These are phyloP conservation scores for Drosophila baimaii DNA, from an alignment of 1,140 invertebrate species.

Conservation along the genomic window DNA sequence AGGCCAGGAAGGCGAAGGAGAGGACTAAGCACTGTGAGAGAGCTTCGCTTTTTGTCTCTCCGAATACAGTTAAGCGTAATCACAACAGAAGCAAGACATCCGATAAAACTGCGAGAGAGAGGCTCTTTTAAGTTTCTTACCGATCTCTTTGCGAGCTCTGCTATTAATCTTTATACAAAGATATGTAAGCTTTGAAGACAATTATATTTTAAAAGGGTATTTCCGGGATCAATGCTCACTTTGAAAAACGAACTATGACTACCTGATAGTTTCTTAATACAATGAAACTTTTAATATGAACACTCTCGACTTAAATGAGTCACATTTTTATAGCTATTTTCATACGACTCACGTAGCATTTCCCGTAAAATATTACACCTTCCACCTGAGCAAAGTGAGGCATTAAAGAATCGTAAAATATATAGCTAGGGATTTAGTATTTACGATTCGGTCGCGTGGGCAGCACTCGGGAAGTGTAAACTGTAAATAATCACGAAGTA, in stretches of 20 bases:
- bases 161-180: background rate
- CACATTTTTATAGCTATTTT: conserved; percentile 27
- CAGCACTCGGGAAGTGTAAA: conserved; percentile 53
- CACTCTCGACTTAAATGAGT: background rate
- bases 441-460: conserved; percentile 69
- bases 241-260: too few relatives aligned
- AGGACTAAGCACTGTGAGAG: too few relatives aligned
- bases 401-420: conserved; percentile 67
- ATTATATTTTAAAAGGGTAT: background rate
- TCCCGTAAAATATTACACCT: conserved; percentile 49
- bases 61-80: too few relatives aligned
- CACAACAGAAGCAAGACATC: too few relatives aligned
- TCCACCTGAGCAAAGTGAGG: conserved; percentile 26
- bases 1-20: too few relatives aligned
- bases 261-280: background rate
- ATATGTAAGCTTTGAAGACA: background rate
- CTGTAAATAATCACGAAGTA: conserved; percentile 62
- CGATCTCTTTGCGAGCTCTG: too few relatives aligned
- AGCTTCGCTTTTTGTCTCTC: too few relatives aligned
- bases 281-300: background rate
- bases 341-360: conserved; percentile 41
- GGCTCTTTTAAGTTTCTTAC: too few relatives aligned
- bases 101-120: too few relatives aligned
- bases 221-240: background rate
- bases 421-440: conserved; percentile 31